phyloP scores from a whole-genome alignment of 2,888 invertebrate species.

The Temnothorax rugatulus region DNA sequence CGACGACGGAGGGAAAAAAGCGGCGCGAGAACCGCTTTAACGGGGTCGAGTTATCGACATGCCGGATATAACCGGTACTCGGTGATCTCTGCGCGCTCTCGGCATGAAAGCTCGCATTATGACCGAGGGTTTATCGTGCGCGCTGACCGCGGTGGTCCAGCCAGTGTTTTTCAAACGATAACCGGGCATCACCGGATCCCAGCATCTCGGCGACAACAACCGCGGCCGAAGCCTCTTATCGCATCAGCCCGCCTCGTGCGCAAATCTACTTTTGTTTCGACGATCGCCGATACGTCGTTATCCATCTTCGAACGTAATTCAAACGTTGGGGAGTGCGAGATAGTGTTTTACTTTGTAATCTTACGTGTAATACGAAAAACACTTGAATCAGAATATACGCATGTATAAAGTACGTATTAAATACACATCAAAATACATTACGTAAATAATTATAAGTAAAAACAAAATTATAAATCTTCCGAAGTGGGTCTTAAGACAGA shows the following conservation, averaged over 20 bases:
- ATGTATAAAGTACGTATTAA: too few relatives aligned
- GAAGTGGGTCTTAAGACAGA: too few relatives aligned
- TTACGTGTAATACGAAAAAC: background rate
- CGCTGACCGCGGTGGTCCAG: conserved; percentile 79
- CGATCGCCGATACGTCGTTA: background rate
- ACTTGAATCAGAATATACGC: background rate
- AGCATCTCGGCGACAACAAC: conserved; percentile 65
- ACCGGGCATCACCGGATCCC: conserved; percentile 82
- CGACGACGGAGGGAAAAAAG: conserved; percentile 56
- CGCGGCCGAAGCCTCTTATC: conserved; percentile 24
- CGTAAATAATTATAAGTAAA: background rate
- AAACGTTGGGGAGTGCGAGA: too few relatives aligned
- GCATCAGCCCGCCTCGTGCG: conserved; percentile 21
- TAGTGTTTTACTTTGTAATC: background rate
- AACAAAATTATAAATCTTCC: background rate
- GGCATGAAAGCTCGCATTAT: conserved; percentile 74
- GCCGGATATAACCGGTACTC: conserved; percentile 79
- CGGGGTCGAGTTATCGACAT: conserved; percentile 80
- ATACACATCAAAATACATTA: too few relatives aligned
- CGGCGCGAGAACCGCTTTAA: conserved; percentile 73
- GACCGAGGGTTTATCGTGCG: conserved; percentile 79
- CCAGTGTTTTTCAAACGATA: conserved; percentile 80
- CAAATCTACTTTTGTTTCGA: conserved; percentile 11
- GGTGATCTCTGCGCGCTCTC: conserved; percentile 76
- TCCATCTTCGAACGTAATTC: background rate